These are phyloP conservation scores for Dufourea novaeangliae DNA, from an alignment of 1,140 invertebrate genomes.

Conservation along the genomic window DNA sequence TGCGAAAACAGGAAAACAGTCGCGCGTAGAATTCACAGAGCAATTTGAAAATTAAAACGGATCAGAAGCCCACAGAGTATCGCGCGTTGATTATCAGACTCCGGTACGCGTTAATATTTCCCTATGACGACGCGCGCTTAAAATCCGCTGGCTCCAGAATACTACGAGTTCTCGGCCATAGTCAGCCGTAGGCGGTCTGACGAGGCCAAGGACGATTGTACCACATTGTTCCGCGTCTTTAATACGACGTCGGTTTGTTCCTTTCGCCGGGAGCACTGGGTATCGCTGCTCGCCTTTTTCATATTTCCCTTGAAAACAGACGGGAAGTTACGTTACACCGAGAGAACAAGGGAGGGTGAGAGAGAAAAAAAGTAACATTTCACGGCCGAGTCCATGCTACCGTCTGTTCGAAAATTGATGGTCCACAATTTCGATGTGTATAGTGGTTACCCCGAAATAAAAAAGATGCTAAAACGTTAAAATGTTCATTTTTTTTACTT, in stretches of 20 bases:
- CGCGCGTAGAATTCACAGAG: background rate
- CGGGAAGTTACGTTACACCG: slow-evolving; percentile 10
- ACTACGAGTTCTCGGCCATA: slow-evolving; percentile 39
- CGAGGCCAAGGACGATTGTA: slow-evolving; percentile 60
- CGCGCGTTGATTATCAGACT: background rate
- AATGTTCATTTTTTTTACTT: background rate
- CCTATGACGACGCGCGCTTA: slow-evolving; percentile 26
- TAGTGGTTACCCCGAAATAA: background rate
- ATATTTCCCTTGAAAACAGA: slow-evolving; percentile 13
- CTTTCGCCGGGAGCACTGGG: slow-evolving; percentile 18
- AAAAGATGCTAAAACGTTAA: no score
- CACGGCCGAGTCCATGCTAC: background rate
- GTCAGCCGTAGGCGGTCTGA: slow-evolving; percentile 42
- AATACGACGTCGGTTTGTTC: slow-evolving; percentile 25
- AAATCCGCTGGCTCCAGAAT: slow-evolving; percentile 34
- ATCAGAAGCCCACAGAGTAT: background rate
- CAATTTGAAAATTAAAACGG: background rate
- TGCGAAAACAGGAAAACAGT: background rate
- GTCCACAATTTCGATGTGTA: background rate
- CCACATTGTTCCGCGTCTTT: slow-evolving; percentile 59
- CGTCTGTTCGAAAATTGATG: background rate
- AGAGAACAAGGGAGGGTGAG: background rate
- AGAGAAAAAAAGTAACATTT: no score
- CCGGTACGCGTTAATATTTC: slow-evolving; percentile 10
- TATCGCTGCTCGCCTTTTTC: slow-evolving; percentile 9